These are phyloP conservation scores for Cylindroiulus punctatus DNA, from an alignment of 2,888 invertebrate genomes.

Conservation along the genomic window DNA sequence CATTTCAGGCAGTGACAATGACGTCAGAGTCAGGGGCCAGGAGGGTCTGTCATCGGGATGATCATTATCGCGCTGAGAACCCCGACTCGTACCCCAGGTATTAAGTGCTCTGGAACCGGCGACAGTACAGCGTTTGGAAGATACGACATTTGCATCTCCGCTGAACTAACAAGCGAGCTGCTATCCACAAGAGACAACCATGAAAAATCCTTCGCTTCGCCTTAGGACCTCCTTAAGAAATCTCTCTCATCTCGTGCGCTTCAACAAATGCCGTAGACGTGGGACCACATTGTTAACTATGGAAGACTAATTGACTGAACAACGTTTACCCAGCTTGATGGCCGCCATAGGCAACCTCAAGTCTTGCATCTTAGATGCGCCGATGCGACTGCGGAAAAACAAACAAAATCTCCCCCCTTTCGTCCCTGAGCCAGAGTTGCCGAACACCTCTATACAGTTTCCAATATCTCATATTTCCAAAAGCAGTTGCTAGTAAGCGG, in stretches of 20 bases:
- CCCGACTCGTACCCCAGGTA: not conserved
- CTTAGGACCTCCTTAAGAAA: conserved; percentile 1
- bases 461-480: conserved; percentile 1
- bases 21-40: not conserved
- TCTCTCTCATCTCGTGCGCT: not conserved
- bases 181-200: not conserved
- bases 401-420: not conserved
- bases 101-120: not conserved
- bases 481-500: not conserved
- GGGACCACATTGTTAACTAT: conserved; percentile 48
- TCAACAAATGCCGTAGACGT: conserved; percentile 6
- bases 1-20: no score
- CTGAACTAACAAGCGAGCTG: not conserved
- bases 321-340: conserved; percentile 29
- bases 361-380: conserved; percentile 16
- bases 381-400: conserved; percentile 1
- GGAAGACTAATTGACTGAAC: conserved; percentile 47
- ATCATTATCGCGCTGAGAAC: not conserved
- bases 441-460: not conserved
- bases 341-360: conserved; percentile 45
- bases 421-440: not conserved
- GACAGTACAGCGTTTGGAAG: not conserved
- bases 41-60: not conserved
- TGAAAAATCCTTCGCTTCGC: not conserved
- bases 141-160: not conserved